These are phyloP conservation scores for Didymodactylos carnosus DNA, from an alignment of 2,888 invertebrate genomes.

Conservation along the genomic window DNA sequence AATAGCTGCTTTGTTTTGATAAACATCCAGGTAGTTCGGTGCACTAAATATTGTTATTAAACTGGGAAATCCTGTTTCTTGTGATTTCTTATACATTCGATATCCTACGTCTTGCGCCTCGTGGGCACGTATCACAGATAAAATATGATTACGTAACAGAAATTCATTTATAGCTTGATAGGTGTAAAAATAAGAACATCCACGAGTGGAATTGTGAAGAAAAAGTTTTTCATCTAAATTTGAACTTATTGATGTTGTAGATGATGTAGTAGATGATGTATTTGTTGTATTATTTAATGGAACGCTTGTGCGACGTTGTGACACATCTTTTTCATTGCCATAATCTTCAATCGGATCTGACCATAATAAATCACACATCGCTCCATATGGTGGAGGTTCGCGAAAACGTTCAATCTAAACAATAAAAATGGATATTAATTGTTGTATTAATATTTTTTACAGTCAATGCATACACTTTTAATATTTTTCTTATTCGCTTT, in stretches of 20 bases:
- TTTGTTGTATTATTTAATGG: background rate
- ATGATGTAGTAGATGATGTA: background rate
- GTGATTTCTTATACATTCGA: background rate
- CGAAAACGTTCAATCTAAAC: background rate
- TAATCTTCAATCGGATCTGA: background rate
- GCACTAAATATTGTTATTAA: background rate
- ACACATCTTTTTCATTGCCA: conserved; percentile 38
- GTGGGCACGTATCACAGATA: background rate
- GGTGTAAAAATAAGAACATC: background rate
- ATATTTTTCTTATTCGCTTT: too few species aligned
- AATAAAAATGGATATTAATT: background rate
- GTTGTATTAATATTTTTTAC: too few species aligned
- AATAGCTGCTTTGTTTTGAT: background rate
- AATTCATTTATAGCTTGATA: background rate
- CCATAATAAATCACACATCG: background rate
- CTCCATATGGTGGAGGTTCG: background rate
- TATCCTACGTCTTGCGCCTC: background rate
- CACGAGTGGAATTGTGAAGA: background rate
- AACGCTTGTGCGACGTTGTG: conserved; percentile 43
- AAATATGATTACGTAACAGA: background rate
- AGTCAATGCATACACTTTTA: background rate
- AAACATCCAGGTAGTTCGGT: background rate
- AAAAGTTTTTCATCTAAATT: background rate
- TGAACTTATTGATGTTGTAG: background rate
- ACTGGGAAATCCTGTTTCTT: background rate